A percentile compares a stretch with the other conserved stretches of the same genome.
These are phyloP conservation scores for Murina feae DNA, from an alignment of 2,113 vertebrate genomes.

Conservation along the genomic window DNA sequence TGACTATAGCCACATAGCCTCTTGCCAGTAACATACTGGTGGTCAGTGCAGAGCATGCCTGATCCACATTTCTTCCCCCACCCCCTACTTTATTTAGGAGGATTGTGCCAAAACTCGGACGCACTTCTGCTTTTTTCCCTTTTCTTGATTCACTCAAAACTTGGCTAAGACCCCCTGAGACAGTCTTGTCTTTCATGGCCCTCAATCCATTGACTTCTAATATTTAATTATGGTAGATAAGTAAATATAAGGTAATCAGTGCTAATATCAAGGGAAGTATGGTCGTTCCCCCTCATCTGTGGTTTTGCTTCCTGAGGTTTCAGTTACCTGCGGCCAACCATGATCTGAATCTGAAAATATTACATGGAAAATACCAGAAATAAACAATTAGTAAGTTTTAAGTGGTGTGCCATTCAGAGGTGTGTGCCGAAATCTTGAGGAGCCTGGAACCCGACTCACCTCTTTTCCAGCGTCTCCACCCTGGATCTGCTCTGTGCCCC, in stretches of 20 bases:
- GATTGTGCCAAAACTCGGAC: neutral
- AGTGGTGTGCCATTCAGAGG: neutral
- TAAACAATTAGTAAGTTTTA: neutral
- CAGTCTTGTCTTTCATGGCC: neutral
- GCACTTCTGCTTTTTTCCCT: neutral
- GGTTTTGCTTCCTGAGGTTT: neutral
- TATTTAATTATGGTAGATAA: neutral
- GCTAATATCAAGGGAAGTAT: neutral
- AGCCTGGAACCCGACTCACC: neutral
- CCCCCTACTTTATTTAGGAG: neutral
- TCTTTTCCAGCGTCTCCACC: neutral
- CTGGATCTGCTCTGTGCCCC: rapidly evolving
- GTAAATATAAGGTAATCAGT: neutral
- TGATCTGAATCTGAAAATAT: neutral
- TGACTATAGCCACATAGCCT: neutral
- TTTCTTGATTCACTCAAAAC: neutral
- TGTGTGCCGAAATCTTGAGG: neutral
- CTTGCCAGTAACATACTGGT: neutral
- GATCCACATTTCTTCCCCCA: neutral
- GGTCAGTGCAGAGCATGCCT: neutral
- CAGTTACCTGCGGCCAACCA: neutral
- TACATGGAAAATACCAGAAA: neutral
- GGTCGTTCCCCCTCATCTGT: neutral
- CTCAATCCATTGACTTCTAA: neutral
- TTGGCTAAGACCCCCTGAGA: neutral